Percentiles rank a stretch among this genome's conserved stretches.
Evolutionary conservation across 1,140 invertebrate genomes (phyloP).

Genomic region (Drosophila albomicans): DNA sequence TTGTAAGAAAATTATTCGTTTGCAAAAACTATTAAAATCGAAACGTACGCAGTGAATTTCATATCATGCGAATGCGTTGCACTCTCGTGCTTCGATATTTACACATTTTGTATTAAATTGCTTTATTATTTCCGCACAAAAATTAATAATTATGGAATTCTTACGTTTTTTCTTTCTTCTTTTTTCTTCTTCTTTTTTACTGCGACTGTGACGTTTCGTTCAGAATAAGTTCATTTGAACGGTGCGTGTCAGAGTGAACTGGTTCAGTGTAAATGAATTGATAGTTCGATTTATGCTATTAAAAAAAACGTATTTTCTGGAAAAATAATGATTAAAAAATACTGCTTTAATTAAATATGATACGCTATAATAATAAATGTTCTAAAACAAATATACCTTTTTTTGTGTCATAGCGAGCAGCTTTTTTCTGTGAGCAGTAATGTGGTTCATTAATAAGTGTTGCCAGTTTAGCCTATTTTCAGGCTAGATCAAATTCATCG

Average conservation of each 20-base stretch:
- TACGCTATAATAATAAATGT: too few relatives aligned
- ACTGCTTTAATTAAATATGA: too few relatives aligned
- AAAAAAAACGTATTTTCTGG: not conserved
- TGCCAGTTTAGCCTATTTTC: too few relatives aligned
- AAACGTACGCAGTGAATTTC: slow-evolving; percentile 17
- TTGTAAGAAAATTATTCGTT: slow-evolving; percentile 63
- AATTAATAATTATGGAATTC: slow-evolving; percentile 60
- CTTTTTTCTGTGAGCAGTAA: too few relatives aligned
- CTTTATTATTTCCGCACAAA: slow-evolving; percentile 45
- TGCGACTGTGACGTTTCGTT: slow-evolving; percentile 28
- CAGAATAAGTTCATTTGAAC: slow-evolving; percentile 22
- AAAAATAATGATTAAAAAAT: not conserved
- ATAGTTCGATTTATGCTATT: not conserved
- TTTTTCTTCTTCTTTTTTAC: slow-evolving; percentile 56
- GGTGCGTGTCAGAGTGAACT: not conserved
- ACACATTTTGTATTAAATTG: slow-evolving; percentile 43
- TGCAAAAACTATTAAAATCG: slow-evolving; percentile 37
- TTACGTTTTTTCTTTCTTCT: slow-evolving; percentile 73
- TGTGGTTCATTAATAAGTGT: too few relatives aligned
- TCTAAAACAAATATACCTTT: too few relatives aligned
- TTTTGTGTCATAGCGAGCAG: too few relatives aligned
- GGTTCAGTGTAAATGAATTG: not conserved
- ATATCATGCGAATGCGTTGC: slow-evolving; percentile 6
- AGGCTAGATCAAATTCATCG: too few relatives aligned
- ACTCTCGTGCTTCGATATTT: slow-evolving; percentile 10